Conservation (phyloP, 1,140 invertebrate species). For the Teleogryllus occipitalis region DNA sequence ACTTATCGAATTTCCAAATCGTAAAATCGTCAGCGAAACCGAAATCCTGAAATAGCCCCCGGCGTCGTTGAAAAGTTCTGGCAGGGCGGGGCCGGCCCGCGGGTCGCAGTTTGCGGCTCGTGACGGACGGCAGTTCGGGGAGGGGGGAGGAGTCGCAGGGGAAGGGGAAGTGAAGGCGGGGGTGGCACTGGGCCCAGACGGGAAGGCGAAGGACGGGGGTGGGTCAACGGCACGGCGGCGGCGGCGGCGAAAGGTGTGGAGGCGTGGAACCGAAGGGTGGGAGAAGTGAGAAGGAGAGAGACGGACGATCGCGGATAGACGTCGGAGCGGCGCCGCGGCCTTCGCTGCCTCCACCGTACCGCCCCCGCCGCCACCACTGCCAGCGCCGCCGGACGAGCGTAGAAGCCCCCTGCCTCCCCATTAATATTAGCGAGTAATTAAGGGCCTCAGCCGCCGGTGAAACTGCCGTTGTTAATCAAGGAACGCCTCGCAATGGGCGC, state of each 20-base stretch:
- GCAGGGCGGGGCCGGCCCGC: not conserved
- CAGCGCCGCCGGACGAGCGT: not conserved
- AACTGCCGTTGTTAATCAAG: slow-evolving; percentile 4
- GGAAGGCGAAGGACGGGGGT: not conserved
- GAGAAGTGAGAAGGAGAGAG: not conserved
- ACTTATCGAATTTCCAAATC: not conserved
- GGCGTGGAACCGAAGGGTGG: not conserved
- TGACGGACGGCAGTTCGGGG: not conserved
- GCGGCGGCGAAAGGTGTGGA: not conserved
- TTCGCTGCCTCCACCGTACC: not conserved
- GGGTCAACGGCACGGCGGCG: too few species aligned
- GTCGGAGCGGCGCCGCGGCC: not conserved
- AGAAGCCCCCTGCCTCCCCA: not conserved
- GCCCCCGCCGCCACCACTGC: not conserved
- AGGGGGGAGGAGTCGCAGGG: not conserved
- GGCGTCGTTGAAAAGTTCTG: not conserved
- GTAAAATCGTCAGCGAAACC: not conserved
- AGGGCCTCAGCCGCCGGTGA: not conserved
- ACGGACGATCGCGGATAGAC: not conserved
- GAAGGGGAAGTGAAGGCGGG: not conserved
- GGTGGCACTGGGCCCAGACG: not conserved
- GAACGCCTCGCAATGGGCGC: not conserved
- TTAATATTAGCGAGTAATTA: slow-evolving; percentile 6
- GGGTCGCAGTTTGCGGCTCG: not conserved
- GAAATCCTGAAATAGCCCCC: not conserved